Evolutionary conservation across 2,888 invertebrate genomes (phyloP).

Genomic region (Andrena dorsata): DNA sequence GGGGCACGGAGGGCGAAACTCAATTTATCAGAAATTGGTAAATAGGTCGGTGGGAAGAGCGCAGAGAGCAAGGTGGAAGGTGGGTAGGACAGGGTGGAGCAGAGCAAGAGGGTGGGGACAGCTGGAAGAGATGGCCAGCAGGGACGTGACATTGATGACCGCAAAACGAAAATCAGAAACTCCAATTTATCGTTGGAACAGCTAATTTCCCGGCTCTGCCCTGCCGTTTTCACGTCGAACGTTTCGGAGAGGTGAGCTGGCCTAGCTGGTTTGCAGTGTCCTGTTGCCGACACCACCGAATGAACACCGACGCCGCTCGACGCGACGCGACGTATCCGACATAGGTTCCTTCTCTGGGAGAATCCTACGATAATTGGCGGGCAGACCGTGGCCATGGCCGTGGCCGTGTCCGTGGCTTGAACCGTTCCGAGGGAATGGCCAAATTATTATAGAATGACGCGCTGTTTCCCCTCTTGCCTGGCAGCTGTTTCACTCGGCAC

Average conservation of each 20-base stretch:
- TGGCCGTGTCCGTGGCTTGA: conserved; percentile 26
- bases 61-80: conserved; percentile 16
- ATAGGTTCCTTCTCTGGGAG: conserved; percentile 48
- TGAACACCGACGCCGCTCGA: conserved; percentile 2
- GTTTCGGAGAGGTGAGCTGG: neutral
- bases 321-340: conserved; percentile 18
- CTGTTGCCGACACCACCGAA: conserved; percentile 40
- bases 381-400: conserved; percentile 37
- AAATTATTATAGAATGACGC: conserved; percentile 60
- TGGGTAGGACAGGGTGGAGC: neutral
- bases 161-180: conserved; percentile 77
- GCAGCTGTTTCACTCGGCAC: neutral
- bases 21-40: conserved; percentile 77
- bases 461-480: neutral
- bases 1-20: conserved; percentile 62
- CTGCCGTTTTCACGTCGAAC: conserved; percentile 12
- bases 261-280: neutral
- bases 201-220: conserved; percentile 72
- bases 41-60: conserved; percentile 66
- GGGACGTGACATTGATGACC: conserved; percentile 76
- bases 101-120: conserved; percentile 1
- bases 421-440: conserved; percentile 55
- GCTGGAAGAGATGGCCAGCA: conserved; percentile 59
- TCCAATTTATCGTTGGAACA: conserved; percentile 75
- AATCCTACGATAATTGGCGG: conserved; percentile 66